Evolutionary conservation across 2,797 vertebrate genomes (phyloP).

Genomic region (Phaenicophaeus curvirostris): DNA sequence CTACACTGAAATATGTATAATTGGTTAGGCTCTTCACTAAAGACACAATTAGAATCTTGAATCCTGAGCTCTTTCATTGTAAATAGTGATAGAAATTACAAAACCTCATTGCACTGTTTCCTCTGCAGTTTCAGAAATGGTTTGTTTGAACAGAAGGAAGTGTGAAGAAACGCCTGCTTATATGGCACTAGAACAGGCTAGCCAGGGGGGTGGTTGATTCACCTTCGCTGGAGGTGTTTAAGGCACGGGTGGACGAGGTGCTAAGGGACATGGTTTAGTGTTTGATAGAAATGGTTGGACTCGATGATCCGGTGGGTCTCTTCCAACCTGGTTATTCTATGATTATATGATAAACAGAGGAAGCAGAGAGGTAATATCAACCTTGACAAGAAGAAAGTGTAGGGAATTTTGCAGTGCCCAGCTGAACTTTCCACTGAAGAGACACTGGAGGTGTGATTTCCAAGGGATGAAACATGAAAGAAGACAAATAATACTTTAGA

Average conservation of each 20-base stretch:
- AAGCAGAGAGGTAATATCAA: neutral
- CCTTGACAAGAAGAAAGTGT: neutral
- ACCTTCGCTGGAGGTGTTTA: no score
- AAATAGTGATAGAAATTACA: neutral
- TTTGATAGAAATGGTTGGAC: no score
- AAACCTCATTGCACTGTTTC: neutral
- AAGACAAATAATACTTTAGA: neutral
- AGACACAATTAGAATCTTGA: neutral
- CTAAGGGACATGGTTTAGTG: no score
- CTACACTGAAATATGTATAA: constrained; percentile 14
- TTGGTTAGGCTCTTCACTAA: neutral
- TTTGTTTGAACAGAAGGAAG: neutral
- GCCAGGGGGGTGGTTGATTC: no score
- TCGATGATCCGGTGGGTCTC: no score
- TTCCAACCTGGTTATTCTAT: no score
- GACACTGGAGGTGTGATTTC: neutral
- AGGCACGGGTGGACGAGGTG: no score
- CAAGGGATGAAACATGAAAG: neutral
- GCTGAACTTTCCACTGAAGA: neutral
- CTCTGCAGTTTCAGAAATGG: neutral
- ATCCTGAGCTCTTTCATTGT: neutral
- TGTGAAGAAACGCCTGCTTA: neutral
- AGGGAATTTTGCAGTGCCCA: neutral
- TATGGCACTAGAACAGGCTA: no score
- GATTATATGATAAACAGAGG: neutral